Base-by-base conservation (phyloP, 2,113 vertebrate species). In the Syngnathus floridae region DNA sequence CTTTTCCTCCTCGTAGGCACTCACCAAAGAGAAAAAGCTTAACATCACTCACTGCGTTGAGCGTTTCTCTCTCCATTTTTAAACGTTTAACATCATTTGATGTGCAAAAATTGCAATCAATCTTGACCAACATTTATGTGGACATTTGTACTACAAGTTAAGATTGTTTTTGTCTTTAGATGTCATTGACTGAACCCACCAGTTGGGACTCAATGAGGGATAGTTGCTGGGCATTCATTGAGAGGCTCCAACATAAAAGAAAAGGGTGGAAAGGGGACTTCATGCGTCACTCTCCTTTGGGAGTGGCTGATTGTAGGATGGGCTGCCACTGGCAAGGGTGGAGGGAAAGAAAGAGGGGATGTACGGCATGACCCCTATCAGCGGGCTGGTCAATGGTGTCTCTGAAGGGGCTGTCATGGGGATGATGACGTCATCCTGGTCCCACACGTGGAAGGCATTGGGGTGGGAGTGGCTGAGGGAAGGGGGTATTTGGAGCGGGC, bases 391-490 rank as follows among this genome's bases (percentile, higher is more conserved):
- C 48, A 69, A 46, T 0, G 83, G 86, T 65, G 79, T 87, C 9
- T 77, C 78, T 0, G 56, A 1, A 0, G 4, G 11, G 0, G 78
- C 61, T 0, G 46, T 57, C 59, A 90, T 82, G 26, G 88, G 82
- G 65, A 91, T 90, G 62, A 88, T 82, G 65, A 91, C 80, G 10
- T 88, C 87, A 0, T 91, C 84, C 74, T 86, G 87, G 73, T 90
- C 79, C 90, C 91, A 91, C 57, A 92, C 87, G 12, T 89, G 88
- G 74, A 91, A 91, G 66, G 90, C 89, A 10, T 91, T 91, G 0
- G 77, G 80, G 71, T 89, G 90, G 40, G 89, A 88, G 77, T 82
- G 86, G 56, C 31, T 79, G n/a, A 85, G 69, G 11, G 6, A 26
- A 0, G 74, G 17, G 1, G 86, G 80, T 21, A 89, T 67, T 75